These are phyloP conservation scores for Sarcoramphus papa DNA, from an alignment of 2,797 vertebrate genomes.

Conservation along the genomic window DNA sequence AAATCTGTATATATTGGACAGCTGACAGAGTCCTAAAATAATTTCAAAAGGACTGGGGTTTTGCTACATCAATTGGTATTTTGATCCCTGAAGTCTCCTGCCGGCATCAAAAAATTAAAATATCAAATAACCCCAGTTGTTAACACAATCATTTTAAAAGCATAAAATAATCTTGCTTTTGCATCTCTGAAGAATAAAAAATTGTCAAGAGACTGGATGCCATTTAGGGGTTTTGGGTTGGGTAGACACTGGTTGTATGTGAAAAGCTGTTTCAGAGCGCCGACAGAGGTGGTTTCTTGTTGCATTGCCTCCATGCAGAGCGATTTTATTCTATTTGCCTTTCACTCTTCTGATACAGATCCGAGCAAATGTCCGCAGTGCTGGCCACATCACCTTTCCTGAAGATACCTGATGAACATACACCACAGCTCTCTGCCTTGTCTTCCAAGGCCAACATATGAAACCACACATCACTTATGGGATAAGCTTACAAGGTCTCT, in stretches of 20 bases:
- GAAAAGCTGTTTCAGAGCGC: not conserved
- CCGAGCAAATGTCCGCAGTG: fast-evolving
- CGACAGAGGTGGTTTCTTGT: not conserved
- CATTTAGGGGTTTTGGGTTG: not conserved
- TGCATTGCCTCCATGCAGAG: not conserved
- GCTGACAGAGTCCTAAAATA: not conserved
- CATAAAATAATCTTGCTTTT: not conserved
- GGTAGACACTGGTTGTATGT: too few relatives aligned
- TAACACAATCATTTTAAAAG: not conserved
- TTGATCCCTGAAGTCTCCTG: not conserved
- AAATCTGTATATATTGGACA: not conserved
- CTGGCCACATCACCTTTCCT: not conserved
- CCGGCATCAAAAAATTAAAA: not conserved
- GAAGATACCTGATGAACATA: not conserved
- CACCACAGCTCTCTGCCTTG: not conserved
- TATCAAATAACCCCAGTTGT: not conserved
- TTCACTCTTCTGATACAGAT: not conserved
- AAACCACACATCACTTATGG: not conserved
- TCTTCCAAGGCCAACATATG: not conserved
- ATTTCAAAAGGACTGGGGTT: not conserved
- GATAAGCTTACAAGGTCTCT: not conserved
- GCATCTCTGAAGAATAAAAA: not conserved
- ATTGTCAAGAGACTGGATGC: not conserved
- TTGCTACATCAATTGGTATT: not conserved
- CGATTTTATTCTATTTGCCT: not conserved